Conservation (phyloP, 2,113 vertebrate genomes). For the Columba livia region DNA sequence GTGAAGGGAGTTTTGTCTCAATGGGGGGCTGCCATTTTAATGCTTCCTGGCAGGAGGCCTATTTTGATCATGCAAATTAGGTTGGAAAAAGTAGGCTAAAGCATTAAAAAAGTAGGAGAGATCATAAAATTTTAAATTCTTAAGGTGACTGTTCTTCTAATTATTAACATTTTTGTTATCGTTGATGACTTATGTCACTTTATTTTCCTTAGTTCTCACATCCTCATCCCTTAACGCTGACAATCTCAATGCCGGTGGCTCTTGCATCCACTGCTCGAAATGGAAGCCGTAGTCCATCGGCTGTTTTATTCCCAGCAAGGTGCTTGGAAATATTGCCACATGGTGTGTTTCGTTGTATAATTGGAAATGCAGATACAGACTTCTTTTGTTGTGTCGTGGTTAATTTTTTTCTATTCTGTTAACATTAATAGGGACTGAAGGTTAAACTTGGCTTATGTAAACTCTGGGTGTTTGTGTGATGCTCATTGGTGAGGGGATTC, state of each 20-base stretch:
- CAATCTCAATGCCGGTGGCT: background rate
- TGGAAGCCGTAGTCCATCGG: background rate
- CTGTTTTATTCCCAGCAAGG: background rate
- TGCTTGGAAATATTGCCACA: background rate
- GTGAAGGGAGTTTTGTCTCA: slow-evolving; percentile 27
- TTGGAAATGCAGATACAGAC: slow-evolving; percentile 14
- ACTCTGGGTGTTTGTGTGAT: background rate
- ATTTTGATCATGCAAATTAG: slow-evolving; percentile 66
- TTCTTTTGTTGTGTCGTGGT: background rate
- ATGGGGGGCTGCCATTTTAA: slow-evolving; percentile 61
- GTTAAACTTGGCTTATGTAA: slow-evolving; percentile 17
- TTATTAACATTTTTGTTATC: background rate
- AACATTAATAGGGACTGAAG: slow-evolving; percentile 27
- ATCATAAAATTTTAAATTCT: slow-evolving; percentile 8
- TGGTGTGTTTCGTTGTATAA: background rate
- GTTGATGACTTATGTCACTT: background rate
- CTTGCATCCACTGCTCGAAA: background rate
- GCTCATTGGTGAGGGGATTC: background rate
- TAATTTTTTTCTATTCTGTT: slow-evolving; percentile 37
- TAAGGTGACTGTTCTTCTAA: slow-evolving; percentile 39
- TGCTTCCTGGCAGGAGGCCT: slow-evolving; percentile 62
- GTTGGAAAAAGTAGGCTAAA: slow-evolving; percentile 61
- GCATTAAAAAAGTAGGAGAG: slow-evolving; percentile 45
- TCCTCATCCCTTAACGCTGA: background rate
- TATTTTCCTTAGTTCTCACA: background rate